Base-by-base conservation (phyloP, 2,113 vertebrate genomes). In the Arenaria interpres region DNA sequence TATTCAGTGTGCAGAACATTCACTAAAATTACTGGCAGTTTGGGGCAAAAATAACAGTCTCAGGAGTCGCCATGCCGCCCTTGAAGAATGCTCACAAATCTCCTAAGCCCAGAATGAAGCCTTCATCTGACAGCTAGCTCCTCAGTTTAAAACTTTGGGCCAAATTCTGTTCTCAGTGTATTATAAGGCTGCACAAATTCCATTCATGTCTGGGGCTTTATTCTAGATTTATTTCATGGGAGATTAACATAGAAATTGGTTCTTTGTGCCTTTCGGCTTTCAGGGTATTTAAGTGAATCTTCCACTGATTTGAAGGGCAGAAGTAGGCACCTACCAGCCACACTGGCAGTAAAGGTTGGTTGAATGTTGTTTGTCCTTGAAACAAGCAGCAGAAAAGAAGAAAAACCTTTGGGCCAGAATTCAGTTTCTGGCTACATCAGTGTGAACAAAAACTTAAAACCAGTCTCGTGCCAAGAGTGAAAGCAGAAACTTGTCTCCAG, bases 331-430 rank as follows among this genome's bases (percentile, higher is more conserved):
- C 80, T 39, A 64, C 24, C 35, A 86, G n/a, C 8, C 33, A 54
- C 56, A 43, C 14, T 4, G 2, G 41, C 54, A 69, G 46, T 0
- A 0, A 39, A 20, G 46, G 20, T 3, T 89, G 51, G 53, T 11
- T 0, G 0, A 45, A 48, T 10, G 28, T 12, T 69, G 5, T 33
- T 88, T 1, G 1, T 37, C 78, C 53, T 85, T 82, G 50, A 82
- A 89, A 85, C 9, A 80, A 85, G 66, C 45, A 85, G 50, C 32
- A 85, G 54, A 53, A 85, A 51, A 75, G 14, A 86, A 85, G 83
- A 85, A 90, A 53, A 13, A 24, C 32, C 1, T 63, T 74, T 87
- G 53, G 45, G 64, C 24, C 35, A 73, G 66, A 60, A 30, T 67
- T 81, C 60, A 33, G 32, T 57, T 82, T 51, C 43, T 71, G 76